Conservation (phyloP, 2,113 vertebrate species). For the Phalacrocorax brasilianus region DNA sequence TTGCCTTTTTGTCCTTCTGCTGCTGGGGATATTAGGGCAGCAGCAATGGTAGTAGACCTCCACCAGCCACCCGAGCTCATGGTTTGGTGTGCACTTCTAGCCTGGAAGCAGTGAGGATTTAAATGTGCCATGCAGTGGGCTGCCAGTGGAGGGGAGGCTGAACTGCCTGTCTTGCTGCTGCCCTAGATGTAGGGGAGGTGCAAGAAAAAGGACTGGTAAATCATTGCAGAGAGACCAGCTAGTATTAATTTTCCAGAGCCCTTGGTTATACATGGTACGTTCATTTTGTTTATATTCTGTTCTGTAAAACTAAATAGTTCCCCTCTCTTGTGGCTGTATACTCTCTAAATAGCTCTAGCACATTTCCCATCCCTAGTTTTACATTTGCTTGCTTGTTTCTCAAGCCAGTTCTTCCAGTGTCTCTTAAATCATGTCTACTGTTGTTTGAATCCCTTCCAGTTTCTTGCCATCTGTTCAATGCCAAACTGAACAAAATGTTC, state of each 20-base stretch:
- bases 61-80: fast-evolving
- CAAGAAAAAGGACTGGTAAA: background rate
- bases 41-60: background rate
- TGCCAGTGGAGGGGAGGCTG: background rate
- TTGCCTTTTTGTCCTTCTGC: background rate
- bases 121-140: background rate
- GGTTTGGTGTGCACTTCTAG: background rate
- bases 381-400: background rate
- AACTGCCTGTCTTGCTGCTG: background rate
- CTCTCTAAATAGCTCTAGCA: background rate
- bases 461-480: background rate
- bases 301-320: conserved; percentile 1
- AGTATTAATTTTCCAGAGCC: background rate
- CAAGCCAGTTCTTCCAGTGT: background rate
- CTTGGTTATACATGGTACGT: background rate
- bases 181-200: background rate
- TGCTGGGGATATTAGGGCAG: background rate
- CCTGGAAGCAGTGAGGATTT: background rate
- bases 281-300: conserved; percentile 7
- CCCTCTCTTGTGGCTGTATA: background rate
- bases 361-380: background rate
- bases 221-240: background rate
- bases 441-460: conserved; percentile 20
- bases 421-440: conserved; percentile 1
- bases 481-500: background rate